Percentiles rank a stretch among this genome's conserved stretches.
phyloP scores from a whole-genome alignment of 2,113 vertebrate genomes.

The Rafetus swinhoei region DNA sequence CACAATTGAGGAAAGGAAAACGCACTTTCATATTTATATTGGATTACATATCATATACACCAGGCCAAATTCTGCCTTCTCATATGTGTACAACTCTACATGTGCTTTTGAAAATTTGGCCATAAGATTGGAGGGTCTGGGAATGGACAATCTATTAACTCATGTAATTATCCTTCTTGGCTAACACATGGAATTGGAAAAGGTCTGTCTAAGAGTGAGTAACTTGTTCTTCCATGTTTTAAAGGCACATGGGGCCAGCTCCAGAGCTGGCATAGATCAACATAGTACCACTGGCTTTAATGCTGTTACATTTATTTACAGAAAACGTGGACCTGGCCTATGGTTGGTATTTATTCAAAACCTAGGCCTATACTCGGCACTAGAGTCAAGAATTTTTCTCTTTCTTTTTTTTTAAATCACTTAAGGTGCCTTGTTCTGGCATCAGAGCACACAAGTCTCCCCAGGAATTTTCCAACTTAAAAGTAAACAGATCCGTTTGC shows the following conservation, averaged over 20 bases:
- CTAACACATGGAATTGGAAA: not conserved
- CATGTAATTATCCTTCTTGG: not conserved
- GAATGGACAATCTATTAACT: not conserved
- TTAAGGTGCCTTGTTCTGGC: not conserved
- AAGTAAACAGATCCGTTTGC: not conserved
- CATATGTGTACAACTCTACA: not conserved
- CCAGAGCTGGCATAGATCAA: not conserved
- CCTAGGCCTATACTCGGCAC: not conserved
- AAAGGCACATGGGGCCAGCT: not conserved
- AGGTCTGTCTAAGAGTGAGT: not conserved
- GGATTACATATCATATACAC: not conserved
- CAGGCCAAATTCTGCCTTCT: not conserved
- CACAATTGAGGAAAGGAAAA: conserved; percentile 41
- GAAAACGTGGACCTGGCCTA: not conserved
- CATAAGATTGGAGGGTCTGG: not conserved
- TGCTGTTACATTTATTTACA: not conserved
- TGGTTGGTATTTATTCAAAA: not conserved
- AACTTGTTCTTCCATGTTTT: not conserved
- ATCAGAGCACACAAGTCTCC: not conserved
- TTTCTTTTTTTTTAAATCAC: not conserved
- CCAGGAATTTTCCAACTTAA: fast-evolving
- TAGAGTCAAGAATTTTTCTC: not conserved
- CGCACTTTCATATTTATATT: not conserved
- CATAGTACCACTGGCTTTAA: not conserved
- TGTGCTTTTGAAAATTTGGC: not conserved